Conservation (phyloP, 2,797 vertebrate species). For the Chelidonichthys spinosus region DNA sequence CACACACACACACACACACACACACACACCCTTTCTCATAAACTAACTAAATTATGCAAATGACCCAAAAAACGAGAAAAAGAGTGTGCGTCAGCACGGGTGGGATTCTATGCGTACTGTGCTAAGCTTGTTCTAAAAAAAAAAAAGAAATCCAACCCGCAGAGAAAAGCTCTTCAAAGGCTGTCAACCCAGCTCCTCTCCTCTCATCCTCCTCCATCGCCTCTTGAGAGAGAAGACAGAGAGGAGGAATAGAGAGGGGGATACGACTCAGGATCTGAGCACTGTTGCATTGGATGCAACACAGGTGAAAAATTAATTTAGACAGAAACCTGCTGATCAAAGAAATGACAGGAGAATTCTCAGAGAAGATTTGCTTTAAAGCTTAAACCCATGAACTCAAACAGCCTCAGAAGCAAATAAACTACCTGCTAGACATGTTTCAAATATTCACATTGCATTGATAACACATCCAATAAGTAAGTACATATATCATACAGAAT, state of each 20-base stretch:
- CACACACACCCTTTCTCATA: constrained; percentile 40
- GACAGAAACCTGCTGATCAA: constrained; percentile 45
- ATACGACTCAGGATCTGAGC: constrained; percentile 44
- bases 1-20: constrained; percentile 7
- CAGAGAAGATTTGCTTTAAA: constrained; percentile 1
- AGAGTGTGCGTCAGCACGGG: constrained; percentile 23
- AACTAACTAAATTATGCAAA: constrained; percentile 71
- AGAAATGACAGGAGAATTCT: constrained; percentile 12
- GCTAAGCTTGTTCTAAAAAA: constrained; percentile 55
- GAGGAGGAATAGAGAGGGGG: constrained; percentile 17
- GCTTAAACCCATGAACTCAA: neutral
- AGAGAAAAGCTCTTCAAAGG: constrained; percentile 70
- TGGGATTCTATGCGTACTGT: constrained; percentile 25
- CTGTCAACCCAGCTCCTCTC: constrained; percentile 50
- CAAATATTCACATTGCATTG: neutral
- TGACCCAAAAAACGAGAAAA: constrained; percentile 56
- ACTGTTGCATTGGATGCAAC: constrained; percentile 9
- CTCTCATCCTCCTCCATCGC: constrained; percentile 51
- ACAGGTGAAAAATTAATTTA: constrained; percentile 36
- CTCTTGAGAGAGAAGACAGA: constrained; percentile 37
- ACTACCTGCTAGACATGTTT: neutral
- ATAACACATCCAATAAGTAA: neutral
- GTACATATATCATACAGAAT: no score
- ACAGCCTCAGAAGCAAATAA: constrained; percentile 1
- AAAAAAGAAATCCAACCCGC: constrained; percentile 29